Conservation (phyloP, 2,113 vertebrate species). For the Spheniscus mendiculus region DNA sequence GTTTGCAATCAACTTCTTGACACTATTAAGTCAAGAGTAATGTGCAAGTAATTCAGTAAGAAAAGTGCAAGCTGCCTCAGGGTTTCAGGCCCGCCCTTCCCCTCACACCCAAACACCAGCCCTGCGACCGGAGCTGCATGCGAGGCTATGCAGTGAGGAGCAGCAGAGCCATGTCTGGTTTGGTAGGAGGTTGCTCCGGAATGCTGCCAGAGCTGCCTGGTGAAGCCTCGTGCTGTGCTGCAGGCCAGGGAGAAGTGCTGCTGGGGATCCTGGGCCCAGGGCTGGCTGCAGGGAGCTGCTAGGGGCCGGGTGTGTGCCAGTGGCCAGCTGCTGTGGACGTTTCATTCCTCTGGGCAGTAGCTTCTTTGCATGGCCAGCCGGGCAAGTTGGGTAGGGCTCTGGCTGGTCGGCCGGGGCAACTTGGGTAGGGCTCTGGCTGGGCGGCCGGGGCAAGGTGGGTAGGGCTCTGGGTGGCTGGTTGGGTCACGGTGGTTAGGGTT, state of each 20-base stretch:
- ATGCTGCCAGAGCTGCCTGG: background rate
- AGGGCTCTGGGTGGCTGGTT: too few species aligned
- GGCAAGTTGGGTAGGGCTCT: too few species aligned
- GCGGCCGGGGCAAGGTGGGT: too few species aligned
- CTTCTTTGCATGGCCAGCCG: background rate
- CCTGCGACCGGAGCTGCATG: fast-evolving
- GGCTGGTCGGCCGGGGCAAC: too few species aligned
- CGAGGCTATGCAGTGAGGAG: too few species aligned
- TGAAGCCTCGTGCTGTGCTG: background rate
- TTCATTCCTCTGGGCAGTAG: background rate
- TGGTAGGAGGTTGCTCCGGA: fast-evolving
- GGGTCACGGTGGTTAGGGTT: too few species aligned
- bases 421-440: too few species aligned
- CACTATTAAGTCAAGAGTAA: background rate
- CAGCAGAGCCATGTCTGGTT: background rate
- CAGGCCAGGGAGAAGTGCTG: background rate
- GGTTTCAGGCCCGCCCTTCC: background rate
- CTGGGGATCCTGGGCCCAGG: fast-evolving
- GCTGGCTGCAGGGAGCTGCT: too few species aligned
- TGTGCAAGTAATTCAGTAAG: background rate
- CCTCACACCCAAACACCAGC: background rate
- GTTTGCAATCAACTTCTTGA: background rate
- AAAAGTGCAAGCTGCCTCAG: background rate
- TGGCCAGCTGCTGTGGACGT: background rate
- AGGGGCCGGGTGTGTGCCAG: too few species aligned